Evolutionary conservation across 1,140 invertebrate species (phyloP), one percentile per base, ranked within the genome.

Genomic region (Lerema accius): DNA sequence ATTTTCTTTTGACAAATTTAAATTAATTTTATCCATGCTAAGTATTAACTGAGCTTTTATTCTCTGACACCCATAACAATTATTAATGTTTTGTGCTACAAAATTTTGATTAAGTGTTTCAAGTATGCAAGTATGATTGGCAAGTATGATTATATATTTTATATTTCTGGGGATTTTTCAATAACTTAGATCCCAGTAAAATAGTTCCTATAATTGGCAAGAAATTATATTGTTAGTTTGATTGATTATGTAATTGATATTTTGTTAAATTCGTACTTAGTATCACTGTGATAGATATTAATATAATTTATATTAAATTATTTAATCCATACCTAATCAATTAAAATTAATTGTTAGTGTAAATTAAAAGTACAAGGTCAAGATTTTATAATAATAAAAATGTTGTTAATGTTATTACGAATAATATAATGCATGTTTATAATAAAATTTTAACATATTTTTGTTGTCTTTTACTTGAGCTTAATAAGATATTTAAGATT

Each of bases 271-370:
- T 43, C 15, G 66, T 66, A 71, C 63, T 71, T 69, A 70, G 65
- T 67, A 39, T 28, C 65, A 71, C 76, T 78, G 76, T 78, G 76
- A 78, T 78, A 78, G 70, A 64, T 67, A 56, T 62, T 56, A 67
- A 42, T 46, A 67, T 65, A 65, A 67, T 63, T 65, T 67, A 68
- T 65, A 51, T 58, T 65, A 65, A 65, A 65, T 65, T 60, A 60
- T 53, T 53, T 50, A 49, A 15, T 35, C 28, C 19, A 49, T 43
- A 64, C 62, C 35, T 59, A 65, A 50, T 45, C 40, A 49, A 66
- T 40, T 72, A n/a, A n/a, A 49, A 66, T 40, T 32, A 7, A 32
- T 66, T 16, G 56, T 53, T 53, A 60, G 55, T 26, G 10, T 19
- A 15, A 49, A 14, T 37, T 19, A 13, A 67, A 42, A 73, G 70